Base-by-base conservation (phyloP, 1,140 invertebrate species). In the Eueides isabella region DNA sequence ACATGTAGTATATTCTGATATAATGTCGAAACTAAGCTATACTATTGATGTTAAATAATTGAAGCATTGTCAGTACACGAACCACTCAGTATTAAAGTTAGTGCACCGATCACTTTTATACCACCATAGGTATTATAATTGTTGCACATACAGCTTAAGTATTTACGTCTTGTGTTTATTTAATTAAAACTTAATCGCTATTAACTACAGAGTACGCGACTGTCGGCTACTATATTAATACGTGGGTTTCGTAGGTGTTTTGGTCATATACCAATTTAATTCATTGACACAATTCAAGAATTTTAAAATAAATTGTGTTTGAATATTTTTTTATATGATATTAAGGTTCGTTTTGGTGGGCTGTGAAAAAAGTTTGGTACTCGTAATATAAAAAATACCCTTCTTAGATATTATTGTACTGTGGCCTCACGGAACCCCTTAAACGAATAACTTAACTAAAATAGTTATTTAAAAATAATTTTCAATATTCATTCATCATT, bases 101-200 rank as follows among this genome's bases (percentile, higher is more conserved):
- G 75, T 85, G 85, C 85, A 87, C 85, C 33, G 73, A 75, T 83
- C 82, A 87, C 82, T 79, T 87, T 86, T 86, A 82, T 81, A 84
- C 84, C 71, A 76, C 84, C 76, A 78, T 82, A 75, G 6, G 5
- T 55, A 26, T 26, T 26, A 26, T 11, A 14, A 55, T 23, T 23
- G 26, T 55, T 23, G 48, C n/a, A 55, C 12, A 55, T 26, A 55
- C 11, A 26, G 23, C 26, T 55, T 6, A 55, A 23, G 5, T 55
- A 26, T 55, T 55, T 55, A 55, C 3, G 5, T 23, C 0, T 26
- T n/a, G 9, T 55, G 9, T 55, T 26, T 55, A 23, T 19, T 23
- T 26, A 4, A 55, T 26, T 26, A 26, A 23, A 55, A 23, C 26
- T 9, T 23, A 55, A 55, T 12, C 9, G 2, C 48, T 26, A 19